Conservation (phyloP, 1,140 invertebrate species). For the Drosophila yakuba region DNA sequence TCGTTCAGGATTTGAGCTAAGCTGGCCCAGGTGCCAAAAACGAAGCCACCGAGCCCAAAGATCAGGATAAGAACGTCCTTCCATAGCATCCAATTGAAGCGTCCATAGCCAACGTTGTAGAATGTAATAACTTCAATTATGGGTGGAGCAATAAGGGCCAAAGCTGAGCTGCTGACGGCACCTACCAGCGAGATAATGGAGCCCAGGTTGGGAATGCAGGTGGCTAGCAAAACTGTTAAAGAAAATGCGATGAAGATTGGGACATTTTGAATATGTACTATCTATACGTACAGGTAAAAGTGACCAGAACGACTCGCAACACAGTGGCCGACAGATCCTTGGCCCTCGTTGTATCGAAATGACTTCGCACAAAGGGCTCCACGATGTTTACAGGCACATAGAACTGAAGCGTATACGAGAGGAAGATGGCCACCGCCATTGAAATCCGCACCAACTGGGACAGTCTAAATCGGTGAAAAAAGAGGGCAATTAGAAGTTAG, state of each 20-base stretch:
- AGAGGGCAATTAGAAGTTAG: neutral
- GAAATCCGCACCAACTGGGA: constrained; percentile 92
- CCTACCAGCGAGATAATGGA: constrained; percentile 96
- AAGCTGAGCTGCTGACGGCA: constrained; percentile 93
- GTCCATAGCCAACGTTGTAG: constrained; percentile 88
- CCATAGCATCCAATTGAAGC: constrained; percentile 87
- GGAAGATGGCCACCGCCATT: constrained; percentile 94
- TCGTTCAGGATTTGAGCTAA: constrained; percentile 87
- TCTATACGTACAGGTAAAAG: constrained; percentile 91
- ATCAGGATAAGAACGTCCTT: constrained; percentile 90
- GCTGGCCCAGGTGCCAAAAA: constrained; percentile 92
- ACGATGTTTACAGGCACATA: constrained; percentile 96
- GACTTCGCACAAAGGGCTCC: constrained; percentile 90
- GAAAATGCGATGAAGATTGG: neutral
- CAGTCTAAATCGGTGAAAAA: constrained; percentile 86
- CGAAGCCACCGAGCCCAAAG: constrained; percentile 91
- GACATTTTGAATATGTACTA: neutral
- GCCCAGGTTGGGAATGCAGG: constrained; percentile 93
- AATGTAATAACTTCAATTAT: constrained; percentile 94
- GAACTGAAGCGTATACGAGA: constrained; percentile 95
- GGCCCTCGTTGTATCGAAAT: constrained; percentile 87
- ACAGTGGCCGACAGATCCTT: constrained; percentile 88
- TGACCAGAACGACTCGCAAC: constrained; percentile 89
- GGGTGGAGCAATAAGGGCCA: constrained; percentile 96
- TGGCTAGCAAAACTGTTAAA: constrained; percentile 91